Percentiles rank a stretch among this genome's conserved stretches.
phyloP scores from a whole-genome alignment of 2,113 vertebrate genomes.

The Coptodon rendalli region DNA sequence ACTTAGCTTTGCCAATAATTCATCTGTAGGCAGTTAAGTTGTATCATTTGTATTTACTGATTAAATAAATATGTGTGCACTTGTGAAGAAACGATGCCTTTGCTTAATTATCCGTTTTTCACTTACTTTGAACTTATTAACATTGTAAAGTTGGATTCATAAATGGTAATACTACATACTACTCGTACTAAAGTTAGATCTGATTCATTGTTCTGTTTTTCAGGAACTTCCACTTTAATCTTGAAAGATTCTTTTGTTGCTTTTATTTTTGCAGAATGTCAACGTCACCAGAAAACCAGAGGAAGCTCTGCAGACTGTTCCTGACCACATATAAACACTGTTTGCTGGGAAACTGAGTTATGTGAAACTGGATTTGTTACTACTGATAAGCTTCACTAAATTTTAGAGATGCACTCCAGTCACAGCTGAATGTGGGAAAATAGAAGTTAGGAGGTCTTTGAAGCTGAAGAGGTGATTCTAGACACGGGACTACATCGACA shows the following conservation, averaged over 20 bases:
- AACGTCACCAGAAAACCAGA: slow-evolving; percentile 68
- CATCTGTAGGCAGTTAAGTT: neutral
- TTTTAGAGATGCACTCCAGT: neutral
- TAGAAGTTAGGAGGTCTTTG: neutral
- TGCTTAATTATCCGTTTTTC: neutral
- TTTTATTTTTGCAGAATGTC: slow-evolving; percentile 66
- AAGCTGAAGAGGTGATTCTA: neutral
- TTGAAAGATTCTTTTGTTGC: neutral
- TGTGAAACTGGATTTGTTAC: neutral
- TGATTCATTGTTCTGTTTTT: neutral
- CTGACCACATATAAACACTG: slow-evolving; percentile 57
- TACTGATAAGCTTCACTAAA: neutral
- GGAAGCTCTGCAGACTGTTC: slow-evolving; percentile 76
- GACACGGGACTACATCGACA: fast-evolving
- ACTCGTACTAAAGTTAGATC: neutral
- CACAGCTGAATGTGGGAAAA: neutral
- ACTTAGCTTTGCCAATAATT: neutral
- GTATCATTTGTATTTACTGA: neutral
- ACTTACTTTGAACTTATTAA: neutral
- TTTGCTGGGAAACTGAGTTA: neutral
- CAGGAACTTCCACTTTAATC: neutral
- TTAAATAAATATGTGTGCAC: neutral
- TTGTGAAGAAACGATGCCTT: fast-evolving
- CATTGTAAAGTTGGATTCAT: neutral
- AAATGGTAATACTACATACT: too few relatives aligned